Evolutionary conservation across 1,140 invertebrate species (phyloP).

Genomic region (Ladona fulva): DNA sequence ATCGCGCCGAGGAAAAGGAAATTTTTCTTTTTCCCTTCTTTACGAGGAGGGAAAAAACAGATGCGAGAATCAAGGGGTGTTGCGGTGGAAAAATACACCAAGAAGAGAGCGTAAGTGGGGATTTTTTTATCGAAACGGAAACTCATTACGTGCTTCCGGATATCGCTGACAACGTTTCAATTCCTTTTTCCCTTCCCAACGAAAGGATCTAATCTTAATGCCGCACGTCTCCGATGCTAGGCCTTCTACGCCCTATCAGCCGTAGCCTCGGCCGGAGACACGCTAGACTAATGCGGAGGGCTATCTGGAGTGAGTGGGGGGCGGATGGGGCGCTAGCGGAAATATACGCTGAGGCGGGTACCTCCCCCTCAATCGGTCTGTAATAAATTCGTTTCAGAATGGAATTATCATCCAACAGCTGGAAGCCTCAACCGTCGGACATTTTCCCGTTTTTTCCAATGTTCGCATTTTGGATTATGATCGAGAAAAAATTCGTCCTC

Average conservation of each 20-base stretch:
- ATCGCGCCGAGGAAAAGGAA: not conserved
- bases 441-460: no score
- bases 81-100: not conserved
- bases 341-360: no score
- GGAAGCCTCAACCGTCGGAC: no score
- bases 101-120: not conserved
- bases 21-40: not conserved
- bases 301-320: no score
- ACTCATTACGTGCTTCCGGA: conserved; percentile 2
- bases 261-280: not conserved
- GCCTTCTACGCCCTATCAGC: not conserved
- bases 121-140: conserved; percentile 7
- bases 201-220: not conserved
- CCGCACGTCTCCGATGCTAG: not conserved
- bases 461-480: no score
- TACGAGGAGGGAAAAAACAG: not conserved
- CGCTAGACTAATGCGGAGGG: no score
- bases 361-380: no score
- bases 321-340: no score
- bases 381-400: no score
- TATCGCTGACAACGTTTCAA: conserved; percentile 5
- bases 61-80: not conserved
- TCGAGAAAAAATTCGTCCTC: no score
- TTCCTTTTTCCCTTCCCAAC: not conserved
- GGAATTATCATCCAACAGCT: no score